These are phyloP conservation scores for Micrasema minimum DNA, from an alignment of 1,140 invertebrate genomes.

Conservation along the genomic window DNA sequence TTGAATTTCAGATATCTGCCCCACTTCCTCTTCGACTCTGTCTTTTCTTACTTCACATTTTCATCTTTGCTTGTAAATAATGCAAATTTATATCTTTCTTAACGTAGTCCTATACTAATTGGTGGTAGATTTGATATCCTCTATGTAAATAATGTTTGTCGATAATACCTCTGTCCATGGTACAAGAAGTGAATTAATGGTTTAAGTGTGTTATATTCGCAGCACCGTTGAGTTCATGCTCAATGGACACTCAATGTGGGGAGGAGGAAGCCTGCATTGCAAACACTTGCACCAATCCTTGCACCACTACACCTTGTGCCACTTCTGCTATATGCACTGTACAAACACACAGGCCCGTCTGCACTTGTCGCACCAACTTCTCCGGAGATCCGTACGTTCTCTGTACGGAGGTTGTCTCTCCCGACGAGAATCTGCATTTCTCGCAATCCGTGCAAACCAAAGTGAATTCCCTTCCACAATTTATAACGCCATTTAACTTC, in stretches of 20 bases:
- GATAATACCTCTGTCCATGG: conserved; percentile 12
- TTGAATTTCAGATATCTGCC: conserved; percentile 56
- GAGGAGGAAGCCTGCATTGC: conserved; percentile 73
- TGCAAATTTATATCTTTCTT: conserved; percentile 41
- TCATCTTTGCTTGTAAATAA: conserved; percentile 50
- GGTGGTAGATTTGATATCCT: conserved; percentile 27
- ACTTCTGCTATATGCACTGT: conserved; percentile 54
- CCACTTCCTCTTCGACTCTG: conserved; percentile 53
- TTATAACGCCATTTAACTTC: not conserved
- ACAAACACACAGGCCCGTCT: conserved; percentile 61
- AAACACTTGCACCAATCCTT: conserved; percentile 74
- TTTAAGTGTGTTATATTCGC: conserved; percentile 65
- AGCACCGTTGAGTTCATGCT: conserved; percentile 62
- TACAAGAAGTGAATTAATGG: conserved; percentile 55
- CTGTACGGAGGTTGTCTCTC: not conserved
- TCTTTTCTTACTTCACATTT: conserved; percentile 51
- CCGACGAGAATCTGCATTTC: conserved; percentile 19
- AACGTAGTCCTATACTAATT: conserved; percentile 51
- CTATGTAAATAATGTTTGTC: conserved; percentile 45
- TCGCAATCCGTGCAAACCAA: conserved; percentile 22
- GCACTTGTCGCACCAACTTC: conserved; percentile 61
- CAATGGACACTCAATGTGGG: conserved; percentile 73
- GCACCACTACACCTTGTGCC: conserved; percentile 71
- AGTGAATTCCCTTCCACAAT: conserved; percentile 16
- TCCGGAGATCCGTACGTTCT: conserved; percentile 54